Conservation (phyloP, 2,888 invertebrate genomes). For the Campoplex nolae region DNA sequence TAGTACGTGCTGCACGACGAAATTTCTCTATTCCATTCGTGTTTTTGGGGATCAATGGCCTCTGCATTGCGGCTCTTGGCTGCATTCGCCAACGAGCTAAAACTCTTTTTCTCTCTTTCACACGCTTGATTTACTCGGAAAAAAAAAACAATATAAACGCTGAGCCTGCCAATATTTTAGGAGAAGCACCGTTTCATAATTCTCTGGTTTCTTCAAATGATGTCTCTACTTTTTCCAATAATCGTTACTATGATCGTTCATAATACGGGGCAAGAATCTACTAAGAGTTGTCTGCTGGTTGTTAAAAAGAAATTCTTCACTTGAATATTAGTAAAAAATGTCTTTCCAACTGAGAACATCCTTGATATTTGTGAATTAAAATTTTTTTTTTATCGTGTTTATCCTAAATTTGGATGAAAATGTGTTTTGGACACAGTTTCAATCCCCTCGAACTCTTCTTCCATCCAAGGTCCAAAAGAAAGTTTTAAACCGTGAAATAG, state of each 20-base stretch:
- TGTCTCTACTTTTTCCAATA: slow-evolving; percentile 47
- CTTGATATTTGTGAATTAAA: background rate
- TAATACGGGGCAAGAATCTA: slow-evolving; percentile 6
- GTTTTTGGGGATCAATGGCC: slow-evolving; percentile 70
- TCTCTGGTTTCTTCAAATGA: slow-evolving; percentile 6
- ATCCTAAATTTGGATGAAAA: background rate
- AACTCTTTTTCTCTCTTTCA: slow-evolving; percentile 33
- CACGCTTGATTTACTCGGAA: slow-evolving; percentile 22
- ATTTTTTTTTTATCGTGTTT: background rate
- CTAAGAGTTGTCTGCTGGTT: background rate
- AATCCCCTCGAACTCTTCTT: background rate
- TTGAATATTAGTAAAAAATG: background rate
- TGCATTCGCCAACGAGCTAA: slow-evolving; percentile 48
- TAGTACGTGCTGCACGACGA: slow-evolving; percentile 39
- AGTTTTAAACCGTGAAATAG: background rate
- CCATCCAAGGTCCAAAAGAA: too few relatives aligned
- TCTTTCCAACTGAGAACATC: background rate
- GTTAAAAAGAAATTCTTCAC: background rate
- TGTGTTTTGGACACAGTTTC: background rate
- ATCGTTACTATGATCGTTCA: slow-evolving; percentile 22
- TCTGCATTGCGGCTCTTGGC: slow-evolving; percentile 70
- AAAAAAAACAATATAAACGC: slow-evolving; percentile 43
- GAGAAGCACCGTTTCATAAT: slow-evolving; percentile 35
- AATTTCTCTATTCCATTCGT: slow-evolving; percentile 65
- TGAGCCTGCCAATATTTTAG: slow-evolving; percentile 52